phyloP scores from a whole-genome alignment of 2,888 invertebrate genomes.

The Gymnoscelis rufifasciata region DNA sequence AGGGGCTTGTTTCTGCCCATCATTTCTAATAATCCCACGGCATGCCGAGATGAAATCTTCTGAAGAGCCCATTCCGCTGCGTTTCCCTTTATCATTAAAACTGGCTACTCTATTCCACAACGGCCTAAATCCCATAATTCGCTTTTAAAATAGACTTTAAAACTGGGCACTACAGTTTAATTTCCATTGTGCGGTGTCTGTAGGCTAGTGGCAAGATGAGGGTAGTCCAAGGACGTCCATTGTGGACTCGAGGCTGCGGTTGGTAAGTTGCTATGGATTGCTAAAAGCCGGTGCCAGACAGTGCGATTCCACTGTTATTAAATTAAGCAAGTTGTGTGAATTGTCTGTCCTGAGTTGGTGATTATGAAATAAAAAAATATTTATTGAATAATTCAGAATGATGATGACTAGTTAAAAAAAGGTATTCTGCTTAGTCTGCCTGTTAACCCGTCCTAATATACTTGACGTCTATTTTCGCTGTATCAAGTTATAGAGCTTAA shows the following conservation, averaged over 20 bases:
- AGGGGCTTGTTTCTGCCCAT: conserved; percentile 7
- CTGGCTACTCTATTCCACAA: conserved; percentile 21
- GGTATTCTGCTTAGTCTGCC: no score
- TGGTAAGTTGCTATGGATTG: conserved; percentile 23
- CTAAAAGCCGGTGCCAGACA: not conserved
- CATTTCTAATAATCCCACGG: conserved; percentile 25
- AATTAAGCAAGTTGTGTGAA: not conserved
- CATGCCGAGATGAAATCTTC: conserved; percentile 34
- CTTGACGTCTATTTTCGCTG: no score
- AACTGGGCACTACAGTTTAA: conserved; percentile 29
- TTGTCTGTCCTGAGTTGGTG: not conserved
- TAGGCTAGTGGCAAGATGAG: conserved; percentile 36
- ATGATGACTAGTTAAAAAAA: no score
- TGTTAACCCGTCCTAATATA: no score
- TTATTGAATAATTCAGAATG: no score
- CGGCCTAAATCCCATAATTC: conserved; percentile 8
- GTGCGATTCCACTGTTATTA: not conserved
- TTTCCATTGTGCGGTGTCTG: conserved; percentile 23
- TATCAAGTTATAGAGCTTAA: no score
- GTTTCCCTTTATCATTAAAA: conserved; percentile 49
- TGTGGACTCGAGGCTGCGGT: conserved; percentile 52
- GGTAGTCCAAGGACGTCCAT: conserved; percentile 69
- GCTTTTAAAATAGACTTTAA: conserved; percentile 26
- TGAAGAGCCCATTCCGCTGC: conserved; percentile 34
- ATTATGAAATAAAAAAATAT: no score